Evolutionary conservation across 2,888 invertebrate genomes (phyloP).

Genomic region (Habroteleia sp.): DNA sequence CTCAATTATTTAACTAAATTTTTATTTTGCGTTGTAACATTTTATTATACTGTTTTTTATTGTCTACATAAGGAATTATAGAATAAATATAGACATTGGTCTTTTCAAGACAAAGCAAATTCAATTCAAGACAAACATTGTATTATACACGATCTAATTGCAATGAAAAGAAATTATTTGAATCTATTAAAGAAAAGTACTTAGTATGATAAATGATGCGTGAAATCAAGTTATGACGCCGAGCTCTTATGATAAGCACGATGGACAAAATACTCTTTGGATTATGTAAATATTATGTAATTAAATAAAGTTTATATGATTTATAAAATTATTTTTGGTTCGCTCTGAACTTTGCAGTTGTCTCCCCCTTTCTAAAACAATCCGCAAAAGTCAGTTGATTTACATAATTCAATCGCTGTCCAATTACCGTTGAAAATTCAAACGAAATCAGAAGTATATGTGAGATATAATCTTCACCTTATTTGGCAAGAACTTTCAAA

Average conservation of each 20-base stretch:
- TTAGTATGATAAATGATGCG: constrained; percentile 22
- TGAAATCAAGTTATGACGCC: constrained; percentile 32
- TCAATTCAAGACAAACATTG: constrained; percentile 25
- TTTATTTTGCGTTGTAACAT: constrained; percentile 11
- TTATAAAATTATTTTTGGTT: constrained; percentile 8
- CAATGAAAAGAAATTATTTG: constrained; percentile 8
- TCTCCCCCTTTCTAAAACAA: too few species aligned
- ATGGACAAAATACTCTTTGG: constrained; percentile 31
- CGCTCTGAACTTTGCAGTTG: too few species aligned
- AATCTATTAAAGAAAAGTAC: constrained; percentile 14
- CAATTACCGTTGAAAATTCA: too few species aligned
- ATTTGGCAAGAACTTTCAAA: too few species aligned
- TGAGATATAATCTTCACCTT: too few species aligned
- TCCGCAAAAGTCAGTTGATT: too few species aligned
- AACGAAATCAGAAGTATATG: too few species aligned
- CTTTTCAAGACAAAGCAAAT: too few species aligned
- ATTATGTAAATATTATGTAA: constrained; percentile 58
- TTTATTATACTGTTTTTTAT: constrained; percentile 2
- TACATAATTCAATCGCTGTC: too few species aligned
- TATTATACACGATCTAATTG: constrained; percentile 14
- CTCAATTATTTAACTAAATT: constrained; percentile 21
- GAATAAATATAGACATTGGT: neutral
- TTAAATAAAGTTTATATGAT: constrained; percentile 57
- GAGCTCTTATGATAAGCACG: constrained; percentile 29
- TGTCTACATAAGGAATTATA: constrained; percentile 11